Conservation (phyloP, 2,113 vertebrate species). For the Nicator chloris region DNA sequence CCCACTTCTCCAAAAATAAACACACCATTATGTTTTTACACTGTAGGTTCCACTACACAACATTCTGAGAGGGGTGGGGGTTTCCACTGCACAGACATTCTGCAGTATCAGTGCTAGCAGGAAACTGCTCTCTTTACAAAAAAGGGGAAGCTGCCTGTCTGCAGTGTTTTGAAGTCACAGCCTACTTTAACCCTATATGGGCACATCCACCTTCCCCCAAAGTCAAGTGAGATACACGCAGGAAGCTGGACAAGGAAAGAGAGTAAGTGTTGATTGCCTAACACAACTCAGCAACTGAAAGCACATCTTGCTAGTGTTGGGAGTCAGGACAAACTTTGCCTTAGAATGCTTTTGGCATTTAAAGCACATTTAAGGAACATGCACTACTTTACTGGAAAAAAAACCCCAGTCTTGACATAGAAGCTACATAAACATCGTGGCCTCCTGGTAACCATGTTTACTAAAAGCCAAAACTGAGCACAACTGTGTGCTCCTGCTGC, state of each 20-base stretch:
- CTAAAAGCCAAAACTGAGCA: not conserved
- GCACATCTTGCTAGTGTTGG: not conserved
- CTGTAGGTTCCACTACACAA: not conserved
- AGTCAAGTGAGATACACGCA: accelerated
- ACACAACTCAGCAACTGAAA: not conserved
- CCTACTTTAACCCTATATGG: not conserved
- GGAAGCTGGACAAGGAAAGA: not conserved
- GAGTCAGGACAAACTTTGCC: not conserved
- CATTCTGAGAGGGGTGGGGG: not conserved
- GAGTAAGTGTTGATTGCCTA: not conserved
- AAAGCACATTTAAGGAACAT: not conserved
- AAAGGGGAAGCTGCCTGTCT: constrained; percentile 18
- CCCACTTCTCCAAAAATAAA: constrained; percentile 32
- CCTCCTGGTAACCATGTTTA: not conserved
- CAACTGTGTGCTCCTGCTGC: not conserved
- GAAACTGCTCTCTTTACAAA: not conserved
- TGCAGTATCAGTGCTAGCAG: not conserved
- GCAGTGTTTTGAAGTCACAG: not conserved
- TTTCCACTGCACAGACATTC: not conserved
- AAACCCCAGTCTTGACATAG: not conserved
- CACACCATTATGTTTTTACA: not conserved
- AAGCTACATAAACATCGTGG: not conserved
- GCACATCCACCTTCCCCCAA: not conserved
- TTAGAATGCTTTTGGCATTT: not conserved
- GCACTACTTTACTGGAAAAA: not conserved